Base-by-base conservation (phyloP, 2,797 vertebrate species). In the Benthosema pterotum region DNA sequence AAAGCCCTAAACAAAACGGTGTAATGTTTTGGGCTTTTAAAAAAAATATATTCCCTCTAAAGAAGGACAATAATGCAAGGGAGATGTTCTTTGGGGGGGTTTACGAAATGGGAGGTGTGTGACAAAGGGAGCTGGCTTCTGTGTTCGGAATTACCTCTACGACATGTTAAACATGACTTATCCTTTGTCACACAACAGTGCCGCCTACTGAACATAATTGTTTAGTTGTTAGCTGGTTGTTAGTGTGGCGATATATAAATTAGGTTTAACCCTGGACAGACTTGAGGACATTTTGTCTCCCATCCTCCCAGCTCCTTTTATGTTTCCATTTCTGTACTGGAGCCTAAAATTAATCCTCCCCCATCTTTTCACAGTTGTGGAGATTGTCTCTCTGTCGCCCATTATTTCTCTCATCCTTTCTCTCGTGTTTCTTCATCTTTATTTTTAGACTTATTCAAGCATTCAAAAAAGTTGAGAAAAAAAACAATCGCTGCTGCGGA, bases 221-320 rank as follows among this genome's bases (percentile, higher is more conserved):
- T 38, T 38, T 11, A 38, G 9, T 38, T 38, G 7, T 32, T 32
- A 32, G 6, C 28, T 32, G 5, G 28, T 32, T 32, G 28, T 32
- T 7, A 32, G 11, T 45, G 45, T 9, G 45, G n/a, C n/a, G 7
- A 46, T 2, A 12, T 13, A 46, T 46, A 46, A 13, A 13, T 46
- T 15, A 28, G 38, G 14, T 55, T 25, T 15, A 42, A 84, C 88
- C 89, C 91, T 91, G 90, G 89, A 93, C 87, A 90, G 84, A 92
- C 92, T 91, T 93, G 90, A 92, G 88, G 77, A 90, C 84, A 83
- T 87, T 83, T 32, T 38, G 32, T 38, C 32, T 38, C 32, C 32
- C 32, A 38, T 9, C 32, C 32, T 87, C 75, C 79, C 77, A 63
- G 55, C 68, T 75, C 73, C 52, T 63, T 42, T 65, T 72, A 55